Evolutionary conservation across 2,888 invertebrate species (phyloP), one percentile per base, ranked within the genome.

Genomic region (Cantharis rufa): DNA sequence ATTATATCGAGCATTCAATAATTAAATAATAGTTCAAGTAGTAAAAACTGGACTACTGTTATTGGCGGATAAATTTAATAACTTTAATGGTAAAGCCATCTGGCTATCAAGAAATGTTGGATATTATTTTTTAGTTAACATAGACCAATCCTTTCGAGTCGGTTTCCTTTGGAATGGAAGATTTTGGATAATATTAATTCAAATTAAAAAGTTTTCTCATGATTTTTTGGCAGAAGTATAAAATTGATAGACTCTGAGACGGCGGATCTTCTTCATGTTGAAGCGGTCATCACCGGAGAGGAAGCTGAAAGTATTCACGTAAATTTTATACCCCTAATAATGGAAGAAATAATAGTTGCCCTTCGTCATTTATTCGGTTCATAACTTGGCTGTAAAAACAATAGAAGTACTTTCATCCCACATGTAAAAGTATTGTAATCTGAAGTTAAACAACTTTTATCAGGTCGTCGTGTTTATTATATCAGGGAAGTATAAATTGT

Each of bases 391-490:
- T n/a, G 7, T n/a, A n/a, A 48, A 48, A 48, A 48, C 48, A 48
- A 48, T 48, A n/a, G 32, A 64, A 18, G 13, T 24, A 66, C 21
- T 66, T 66, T 66, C 64, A 66, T 66, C 64, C 64, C 64, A 66
- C 64, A 24, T 66, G n/a, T 18, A 63, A 63, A 64, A 21, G 21
- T 21, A 64, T 13, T 66, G 64, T 66, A 66, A 66, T 66, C 64
- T 66, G 24, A 66, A 66, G 64, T 24, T 66, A 24, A 66, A 66
- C 64, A 21, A 66, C 64, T 64, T 64, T 64, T 66, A 66, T 66
- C 64, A 18, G 21, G 64, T 16, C 32, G 32, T 28, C 16, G 63
- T 18, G 63, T 63, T 63, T 18, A 18, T 63, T 63, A 21, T 63
- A 21, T 63, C 21, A n/a, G 48, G 48, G n/a, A 48, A 48, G n/a